Percentiles rank a stretch among this genome's conserved stretches.
These are phyloP conservation scores for Abrostola tripartita DNA, from an alignment of 2,888 invertebrate species.

Conservation along the genomic window DNA sequence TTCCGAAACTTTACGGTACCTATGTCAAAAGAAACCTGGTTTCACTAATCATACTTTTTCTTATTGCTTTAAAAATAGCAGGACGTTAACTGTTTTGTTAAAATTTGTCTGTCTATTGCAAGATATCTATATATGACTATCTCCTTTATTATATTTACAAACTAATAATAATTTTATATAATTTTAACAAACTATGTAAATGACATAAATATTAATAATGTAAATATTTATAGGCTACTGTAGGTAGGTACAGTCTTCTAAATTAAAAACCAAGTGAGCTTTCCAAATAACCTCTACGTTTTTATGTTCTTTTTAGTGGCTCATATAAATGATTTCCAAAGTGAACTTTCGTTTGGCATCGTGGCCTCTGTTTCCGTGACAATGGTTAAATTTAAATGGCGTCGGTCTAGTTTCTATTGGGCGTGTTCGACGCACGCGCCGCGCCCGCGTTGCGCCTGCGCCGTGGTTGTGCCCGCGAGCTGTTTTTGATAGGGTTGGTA, in stretches of 20 bases:
- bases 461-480: slow-evolving; percentile 65
- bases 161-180: too few species aligned
- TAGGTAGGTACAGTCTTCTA: too few species aligned
- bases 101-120: too few species aligned
- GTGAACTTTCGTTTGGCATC: slow-evolving; percentile 37
- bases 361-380: slow-evolving; percentile 70
- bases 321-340: slow-evolving; percentile 34
- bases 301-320: slow-evolving; percentile 4
- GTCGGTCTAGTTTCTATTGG: slow-evolving; percentile 71
- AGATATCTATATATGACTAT: too few species aligned
- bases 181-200: too few species aligned
- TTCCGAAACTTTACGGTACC: slow-evolving; percentile 20
- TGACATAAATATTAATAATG: too few species aligned
- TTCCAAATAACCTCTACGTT: neutral
- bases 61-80: neutral
- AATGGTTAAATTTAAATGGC: slow-evolving; percentile 75
- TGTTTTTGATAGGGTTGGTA: slow-evolving; percentile 56
- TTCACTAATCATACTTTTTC: slow-evolving; percentile 1
- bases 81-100: too few species aligned
- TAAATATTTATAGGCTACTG: too few species aligned
- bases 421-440: slow-evolving; percentile 75
- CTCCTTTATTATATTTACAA: too few species aligned
- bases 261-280: too few species aligned
- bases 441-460: slow-evolving; percentile 63
- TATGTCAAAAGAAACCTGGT: too few species aligned